Evolutionary conservation across 1,140 invertebrate species (phyloP).

Genomic region (Pollicipes pollicipes): DNA sequence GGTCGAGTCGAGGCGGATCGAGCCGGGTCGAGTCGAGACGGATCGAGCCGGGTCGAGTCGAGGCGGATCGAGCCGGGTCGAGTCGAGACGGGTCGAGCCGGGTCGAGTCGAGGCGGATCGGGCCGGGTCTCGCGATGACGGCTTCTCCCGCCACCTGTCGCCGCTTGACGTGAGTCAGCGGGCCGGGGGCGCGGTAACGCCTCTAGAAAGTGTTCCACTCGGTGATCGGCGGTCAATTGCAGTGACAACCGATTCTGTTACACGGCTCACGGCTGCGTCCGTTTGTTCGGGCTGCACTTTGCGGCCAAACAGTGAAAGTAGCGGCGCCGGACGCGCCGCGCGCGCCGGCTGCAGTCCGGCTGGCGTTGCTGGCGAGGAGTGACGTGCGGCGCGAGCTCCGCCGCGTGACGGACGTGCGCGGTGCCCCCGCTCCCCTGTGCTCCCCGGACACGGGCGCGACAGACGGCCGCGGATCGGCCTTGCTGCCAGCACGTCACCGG

Average conservation of each 20-base stretch:
- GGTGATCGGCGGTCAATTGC: not conserved
- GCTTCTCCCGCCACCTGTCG: not conserved
- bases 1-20: not conserved
- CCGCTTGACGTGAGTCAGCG: not conserved
- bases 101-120: not conserved
- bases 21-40: not conserved
- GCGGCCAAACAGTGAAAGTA: not conserved
- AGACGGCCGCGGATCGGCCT: too few species aligned
- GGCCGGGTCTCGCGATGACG: not conserved
- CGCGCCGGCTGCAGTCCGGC: not conserved
- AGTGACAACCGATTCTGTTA: not conserved
- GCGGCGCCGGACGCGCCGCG: not conserved
- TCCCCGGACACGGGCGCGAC: too few species aligned
- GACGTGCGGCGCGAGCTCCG: not conserved
- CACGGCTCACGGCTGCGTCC: not conserved
- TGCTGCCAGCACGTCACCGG: too few species aligned
- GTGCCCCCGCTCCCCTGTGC: too few species aligned
- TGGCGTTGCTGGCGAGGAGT: too few species aligned
- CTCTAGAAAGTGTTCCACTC: too few species aligned
- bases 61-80: too few species aligned
- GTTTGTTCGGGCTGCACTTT: not conserved
- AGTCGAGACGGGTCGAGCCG: too few species aligned
- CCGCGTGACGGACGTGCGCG: not conserved
- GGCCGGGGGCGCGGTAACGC: too few species aligned
- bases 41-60: not conserved